Evolutionary conservation across 2,888 invertebrate genomes (phyloP), one percentile per base, ranked within the genome.

Genomic region (Strigamia transsilvanica): DNA sequence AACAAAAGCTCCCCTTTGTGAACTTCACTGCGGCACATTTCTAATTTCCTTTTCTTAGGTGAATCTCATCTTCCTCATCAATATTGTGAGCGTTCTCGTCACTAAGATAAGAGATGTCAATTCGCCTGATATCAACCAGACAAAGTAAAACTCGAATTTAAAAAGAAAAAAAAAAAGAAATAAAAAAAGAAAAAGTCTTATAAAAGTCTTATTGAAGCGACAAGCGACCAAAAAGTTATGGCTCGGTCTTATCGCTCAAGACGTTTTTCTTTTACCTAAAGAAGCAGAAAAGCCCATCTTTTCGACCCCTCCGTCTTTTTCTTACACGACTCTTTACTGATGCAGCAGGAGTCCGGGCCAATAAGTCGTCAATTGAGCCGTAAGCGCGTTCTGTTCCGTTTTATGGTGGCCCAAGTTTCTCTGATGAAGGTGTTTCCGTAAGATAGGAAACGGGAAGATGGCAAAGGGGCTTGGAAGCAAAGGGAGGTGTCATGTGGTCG

Each of bases 61-160:
- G 84, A 96, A 96, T 89, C 90, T 96, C 78, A 90, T 93, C 85
- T 97, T 97, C 88, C 91, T 96, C 84, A 93, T 94, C 89, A 96
- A 96, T 89, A 96, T 97, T 86, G 94, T 96, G 83, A 91, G 96
- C 84, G 96, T 96, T 82, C 91, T 97, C 83, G 91, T 95, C 86
- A 91, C 93, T 81, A 96, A 96, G 88, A 89, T 96, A 85, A 91
- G 93, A 85, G 93, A 93, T 51, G 92, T 83, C 38, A 81, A 83
- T n/a, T 83, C 83, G 13, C 79, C 83, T 18, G 83, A 83, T 23
- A 82, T 81, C 13, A 81, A 83, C 66, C 83, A 83, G 81, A 83
- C 83, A 51, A 83, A 78, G 83, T 83, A 77, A 51, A 79, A 13
- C 12, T 13, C 21, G 41, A 38, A 34, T 79, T 9, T 6, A 12